Evolutionary conservation across 2,797 vertebrate species (phyloP), one percentile per base, ranked within the genome.

Genomic region (Etheostoma nigrum): DNA sequence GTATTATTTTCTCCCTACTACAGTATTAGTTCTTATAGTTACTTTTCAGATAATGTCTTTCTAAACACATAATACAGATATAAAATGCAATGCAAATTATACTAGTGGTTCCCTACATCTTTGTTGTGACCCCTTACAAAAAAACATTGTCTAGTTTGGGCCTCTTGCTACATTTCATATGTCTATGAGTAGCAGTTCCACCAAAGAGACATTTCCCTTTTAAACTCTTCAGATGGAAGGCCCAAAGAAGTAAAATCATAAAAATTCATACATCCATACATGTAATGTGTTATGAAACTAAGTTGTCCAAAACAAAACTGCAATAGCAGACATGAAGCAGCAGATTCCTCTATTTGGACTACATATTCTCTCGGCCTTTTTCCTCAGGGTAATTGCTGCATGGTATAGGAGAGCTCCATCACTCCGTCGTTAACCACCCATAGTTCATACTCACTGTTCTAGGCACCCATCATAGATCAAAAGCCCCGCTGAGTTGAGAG

Each of bases 401-500:
- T 27, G 25, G 44, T 72, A 72, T 49, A 79, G 62, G 18, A 82
- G 62, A 81, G 76, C 75, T 81, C 60, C 30, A 84, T 84, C 79
- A 49, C 65, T 79, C 55, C 64, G 75, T 83, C 18, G 51, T 91
- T 89, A 86, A 82, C 81, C 87, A 79, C 84, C 87, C 88, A 85
- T 86, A 9, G 52, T 73, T 89, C 77, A 83, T 47, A 64, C 73
- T 76, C 75, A 67, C 55, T 78, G 74, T 78, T 79, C 27, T 74
- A 81, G 61, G 67, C 55, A 68, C 53, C 15, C 55, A 15, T 59
- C 75, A 27, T 63, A 82, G 66, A 86, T 78, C 69, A 82, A 78
- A 78, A 79, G 27, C 59, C 72, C 81, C 33, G 70, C 87, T 86
- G 88, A 78, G 73, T 67, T 15, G 0, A 44, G 69, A 68, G 45